Evolutionary conservation across 2,797 vertebrate species (phyloP).

Genomic region (Eleutherodactylus coqui): DNA sequence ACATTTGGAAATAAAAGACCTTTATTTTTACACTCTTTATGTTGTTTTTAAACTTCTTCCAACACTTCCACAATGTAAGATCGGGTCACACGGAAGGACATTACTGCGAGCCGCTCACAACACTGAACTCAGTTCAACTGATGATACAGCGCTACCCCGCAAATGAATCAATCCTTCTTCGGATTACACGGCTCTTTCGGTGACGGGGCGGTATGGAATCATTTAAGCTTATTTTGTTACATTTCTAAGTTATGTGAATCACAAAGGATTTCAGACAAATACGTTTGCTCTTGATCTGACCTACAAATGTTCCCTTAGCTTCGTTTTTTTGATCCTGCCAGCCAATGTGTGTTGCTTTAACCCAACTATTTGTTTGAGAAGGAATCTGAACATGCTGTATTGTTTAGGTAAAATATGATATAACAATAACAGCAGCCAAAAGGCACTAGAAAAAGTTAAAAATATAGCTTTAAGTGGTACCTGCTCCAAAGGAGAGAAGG

Average conservation of each 20-base stretch:
- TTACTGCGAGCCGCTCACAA: background rate
- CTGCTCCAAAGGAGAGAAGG: conserved; percentile 43
- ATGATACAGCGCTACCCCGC: conserved; percentile 1
- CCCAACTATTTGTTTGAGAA: conserved; percentile 57
- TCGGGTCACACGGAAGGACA: background rate
- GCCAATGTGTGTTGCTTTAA: conserved; percentile 55
- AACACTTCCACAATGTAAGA: background rate
- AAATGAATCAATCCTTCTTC: conserved; percentile 10
- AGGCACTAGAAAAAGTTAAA: conserved; percentile 54
- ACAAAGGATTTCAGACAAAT: conserved; percentile 51
- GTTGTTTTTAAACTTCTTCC: background rate
- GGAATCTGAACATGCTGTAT: conserved; percentile 59
- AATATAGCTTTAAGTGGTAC: conserved; percentile 59
- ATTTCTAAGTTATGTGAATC: conserved; percentile 44
- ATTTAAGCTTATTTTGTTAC: conserved; percentile 40
- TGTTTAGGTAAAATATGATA: conserved; percentile 63
- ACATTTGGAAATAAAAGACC: too few relatives aligned
- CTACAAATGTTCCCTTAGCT: conserved; percentile 53
- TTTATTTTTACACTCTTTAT: too few relatives aligned
- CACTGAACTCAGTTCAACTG: conserved; percentile 1
- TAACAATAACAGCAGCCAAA: conserved; percentile 58
- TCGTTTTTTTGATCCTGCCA: conserved; percentile 42
- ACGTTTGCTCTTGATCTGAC: conserved; percentile 56
- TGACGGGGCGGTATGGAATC: conserved; percentile 37
- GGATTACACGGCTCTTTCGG: conserved; percentile 15